Base-by-base conservation (phyloP, 2,888 invertebrate genomes). In the Chromoteleia sp. region DNA sequence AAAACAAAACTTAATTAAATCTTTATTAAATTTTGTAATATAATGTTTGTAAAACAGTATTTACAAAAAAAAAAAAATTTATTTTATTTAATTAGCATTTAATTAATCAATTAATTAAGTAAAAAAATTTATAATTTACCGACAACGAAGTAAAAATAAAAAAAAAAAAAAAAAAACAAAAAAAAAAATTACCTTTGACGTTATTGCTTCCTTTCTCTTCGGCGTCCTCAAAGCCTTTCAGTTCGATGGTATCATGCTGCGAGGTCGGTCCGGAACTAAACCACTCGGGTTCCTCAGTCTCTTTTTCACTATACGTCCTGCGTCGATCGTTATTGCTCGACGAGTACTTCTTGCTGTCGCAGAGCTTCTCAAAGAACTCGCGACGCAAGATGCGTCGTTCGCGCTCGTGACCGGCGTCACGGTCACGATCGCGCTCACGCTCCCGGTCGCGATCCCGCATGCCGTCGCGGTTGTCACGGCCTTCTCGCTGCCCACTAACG, bases 201-300 rank as follows among this genome's bases (percentile, higher is more conserved):
- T 81, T 86, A 48, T 45, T 85, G 6, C 85, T 79, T 0, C 67
- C 86, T 75, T 88, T 92, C 41, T 92, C 92, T 36, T 91, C 92
- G 0, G 95, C 94, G 78, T 96, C 97, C 87, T 98, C 98, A 92
- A 98, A 98, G 14, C 98, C 98, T 54, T 96, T 95, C 86, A 98
- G 93, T 92, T 98, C 98, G 87, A 98, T 98, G 36, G 97, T 97
- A 87, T 98, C 98, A 88, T 95, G 93, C 90, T 98, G 97, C 80
- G 98, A 98, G 80, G 96, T 96, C 50, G 98, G 98, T 48, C 98
- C 98, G 78, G 95, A 95, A 87, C 96, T 96, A 89, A 95, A 96
- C 95, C 98, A 98, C 92, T 98, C 98, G 1, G 98, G 98, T 91
- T 97, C 97, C 85, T 96, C 97, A 19, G 10, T 17, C 77, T 93